A percentile compares a stretch with the other conserved stretches of the same genome.
Evolutionary conservation across 2,888 invertebrate species (phyloP).

Genomic region (Dryocosmus kuriphilus): DNA sequence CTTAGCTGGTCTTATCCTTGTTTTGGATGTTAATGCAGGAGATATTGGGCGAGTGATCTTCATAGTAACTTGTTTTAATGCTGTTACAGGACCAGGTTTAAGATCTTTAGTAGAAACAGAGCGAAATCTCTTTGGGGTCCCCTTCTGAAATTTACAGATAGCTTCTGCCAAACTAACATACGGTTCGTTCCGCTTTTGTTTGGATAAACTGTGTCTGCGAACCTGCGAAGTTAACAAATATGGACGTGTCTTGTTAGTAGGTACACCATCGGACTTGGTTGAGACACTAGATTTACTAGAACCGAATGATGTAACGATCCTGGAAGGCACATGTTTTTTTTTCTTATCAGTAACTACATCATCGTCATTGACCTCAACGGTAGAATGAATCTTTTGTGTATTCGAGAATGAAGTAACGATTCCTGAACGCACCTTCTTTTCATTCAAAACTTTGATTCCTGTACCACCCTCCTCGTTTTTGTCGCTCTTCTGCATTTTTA

Average conservation of each 20-base stretch:
- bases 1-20: conserved; percentile 79
- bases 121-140: conserved; percentile 80
- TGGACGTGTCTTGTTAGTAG: conserved; percentile 43
- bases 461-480: not conserved
- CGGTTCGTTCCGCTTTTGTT: conserved; percentile 57
- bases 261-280: not conserved
- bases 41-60: conserved; percentile 69
- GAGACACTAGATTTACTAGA: conserved; percentile 34
- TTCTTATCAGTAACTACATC: not conserved
- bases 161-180: conserved; percentile 80
- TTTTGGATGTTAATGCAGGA: conserved; percentile 68
- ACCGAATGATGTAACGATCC: conserved; percentile 50
- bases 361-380: not conserved
- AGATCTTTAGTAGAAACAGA: conserved; percentile 66
- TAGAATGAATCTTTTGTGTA: not conserved
- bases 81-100: conserved; percentile 65
- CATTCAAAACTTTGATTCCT: not conserved
- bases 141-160: conserved; percentile 78
- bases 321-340: conserved; percentile 46
- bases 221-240: conserved; percentile 59
- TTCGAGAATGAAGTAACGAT: conserved; percentile 11
- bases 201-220: conserved; percentile 59
- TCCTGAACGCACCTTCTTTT: conserved; percentile 5
- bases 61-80: conserved; percentile 55
- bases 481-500: not conserved